phyloP scores from a whole-genome alignment of 2,888 invertebrate species.

The Phlogophora meticulosa region DNA sequence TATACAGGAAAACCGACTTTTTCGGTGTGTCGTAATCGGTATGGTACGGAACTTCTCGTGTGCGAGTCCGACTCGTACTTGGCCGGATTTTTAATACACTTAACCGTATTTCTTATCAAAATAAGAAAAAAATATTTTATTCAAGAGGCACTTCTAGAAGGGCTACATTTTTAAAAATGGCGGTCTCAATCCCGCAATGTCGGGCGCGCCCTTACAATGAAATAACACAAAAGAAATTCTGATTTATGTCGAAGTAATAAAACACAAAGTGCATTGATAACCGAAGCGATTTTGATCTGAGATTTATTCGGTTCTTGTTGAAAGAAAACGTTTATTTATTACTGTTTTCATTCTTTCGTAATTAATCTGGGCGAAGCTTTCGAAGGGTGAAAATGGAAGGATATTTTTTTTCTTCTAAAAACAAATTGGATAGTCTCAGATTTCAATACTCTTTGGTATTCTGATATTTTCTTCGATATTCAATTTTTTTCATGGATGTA shows the following conservation, averaged over 20 bases:
- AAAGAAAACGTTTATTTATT: conserved; percentile 43
- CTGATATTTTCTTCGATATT: conserved; percentile 15
- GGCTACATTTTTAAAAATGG: conserved; percentile 7
- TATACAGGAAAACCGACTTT: no score
- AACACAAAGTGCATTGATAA: conserved; percentile 48
- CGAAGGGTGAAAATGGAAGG: conserved; percentile 4
- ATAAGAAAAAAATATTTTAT: not conserved
- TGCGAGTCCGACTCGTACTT: no score
- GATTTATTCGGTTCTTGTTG: conserved; percentile 39
- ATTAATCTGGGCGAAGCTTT: conserved; percentile 35
- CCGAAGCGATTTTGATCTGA: conserved; percentile 13
- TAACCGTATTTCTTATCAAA: not conserved
- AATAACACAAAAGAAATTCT: conserved; percentile 43
- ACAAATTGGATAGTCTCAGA: conserved; percentile 19
- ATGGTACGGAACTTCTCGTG: no score
- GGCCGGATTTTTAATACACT: conserved; percentile 4
- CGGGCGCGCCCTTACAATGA: conserved; percentile 39
- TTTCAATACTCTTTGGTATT: conserved; percentile 39
- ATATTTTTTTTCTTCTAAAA: conserved; percentile 4
- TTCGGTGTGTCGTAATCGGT: no score
- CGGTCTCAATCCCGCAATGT: conserved; percentile 28
- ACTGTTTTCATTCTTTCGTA: conserved; percentile 47
- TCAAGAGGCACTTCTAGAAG: conserved; percentile 36
- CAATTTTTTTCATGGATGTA: conserved; percentile 5
- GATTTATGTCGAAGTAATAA: conserved; percentile 45